Base-by-base conservation (phyloP, 2,888 invertebrate genomes). In the Ormyrus pomaceus region DNA sequence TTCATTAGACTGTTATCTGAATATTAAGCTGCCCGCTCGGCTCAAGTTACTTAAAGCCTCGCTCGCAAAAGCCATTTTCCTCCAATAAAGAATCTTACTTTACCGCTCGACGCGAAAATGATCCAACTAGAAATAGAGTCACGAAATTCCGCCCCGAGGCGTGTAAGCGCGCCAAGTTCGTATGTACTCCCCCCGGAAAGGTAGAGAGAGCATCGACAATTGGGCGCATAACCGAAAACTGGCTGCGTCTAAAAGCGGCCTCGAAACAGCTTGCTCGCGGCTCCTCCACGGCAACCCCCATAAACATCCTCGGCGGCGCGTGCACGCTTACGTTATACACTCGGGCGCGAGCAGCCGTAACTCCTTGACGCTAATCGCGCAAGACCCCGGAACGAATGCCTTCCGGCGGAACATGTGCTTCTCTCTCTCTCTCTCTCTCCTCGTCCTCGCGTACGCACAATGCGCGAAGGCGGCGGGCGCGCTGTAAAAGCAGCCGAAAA, bases 341-440 rank as follows among this genome's bases (percentile, higher is more conserved):
- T 19, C 19, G 19, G 19, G 10, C n/a, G 45, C 50, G 10, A 34
- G 6, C 64, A 55, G 72, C 77, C n/a, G 48, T 72, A 80, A 77
- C 72, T 80, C 77, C 77, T 77, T 58, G 51, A 50, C 73, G 64
- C 69, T 80, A 80, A 80, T 80, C 79, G 71, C 48, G 56, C 79
- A 71, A 71, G 79, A 71, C 19, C 68, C 71, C 71, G 76, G 53
- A 81, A 73, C 77, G 74, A 77, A 77, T 69, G 80, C 55, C 80
- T 81, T 77, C 80, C 73, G 80, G 77, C 64, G 51, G 34, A 73
- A 73, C 73, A 73, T 73, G 77, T 58, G 80, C 74, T 53, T 34
- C 59, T 5, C 11, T 56, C 19, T 58, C 19, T 9, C 56, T 19
- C 19, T 19, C 19, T 19, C 19, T 19, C 58, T n/a, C 66, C 6